phyloP scores from a whole-genome alignment of 2,888 invertebrate genomes.

The Sminthurides aquaticus region DNA sequence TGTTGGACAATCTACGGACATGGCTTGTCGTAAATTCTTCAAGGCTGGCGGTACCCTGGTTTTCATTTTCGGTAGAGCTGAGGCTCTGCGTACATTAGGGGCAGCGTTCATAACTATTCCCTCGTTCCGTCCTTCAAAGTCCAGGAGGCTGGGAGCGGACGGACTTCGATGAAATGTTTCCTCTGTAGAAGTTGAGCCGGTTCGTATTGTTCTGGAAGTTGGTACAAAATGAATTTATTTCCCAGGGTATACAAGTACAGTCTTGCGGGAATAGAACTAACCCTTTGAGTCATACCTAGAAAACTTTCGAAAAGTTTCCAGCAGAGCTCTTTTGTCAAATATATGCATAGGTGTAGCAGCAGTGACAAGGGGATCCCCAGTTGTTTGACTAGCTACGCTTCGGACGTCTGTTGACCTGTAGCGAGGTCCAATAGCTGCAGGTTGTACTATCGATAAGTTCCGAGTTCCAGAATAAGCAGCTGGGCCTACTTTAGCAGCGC shows the following conservation, averaged over 20 bases:
- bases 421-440: slow-evolving; percentile 21
- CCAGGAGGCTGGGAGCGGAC: slow-evolving; percentile 38
- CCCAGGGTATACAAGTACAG: background rate
- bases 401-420: slow-evolving; percentile 36
- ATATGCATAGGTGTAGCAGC: slow-evolving; percentile 27
- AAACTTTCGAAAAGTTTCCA: slow-evolving; percentile 42
- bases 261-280: background rate
- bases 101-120: background rate
- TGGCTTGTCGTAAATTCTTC: slow-evolving; percentile 29
- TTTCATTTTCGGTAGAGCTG: slow-evolving; percentile 35
- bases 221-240: background rate
- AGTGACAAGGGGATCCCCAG: slow-evolving; percentile 28
- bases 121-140: slow-evolving; percentile 9
- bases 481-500: slow-evolving; percentile 69
- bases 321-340: slow-evolving; percentile 39
- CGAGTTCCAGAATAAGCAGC: slow-evolving; percentile 20
- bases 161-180: slow-evolving; percentile 41
- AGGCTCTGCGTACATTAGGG: slow-evolving; percentile 23
- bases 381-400: slow-evolving; percentile 40
- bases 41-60: slow-evolving; percentile 30
- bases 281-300: slow-evolving; percentile 30
- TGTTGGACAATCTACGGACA: slow-evolving; percentile 40
- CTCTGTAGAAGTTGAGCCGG: slow-evolving; percentile 32
- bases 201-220: slow-evolving; percentile 34
- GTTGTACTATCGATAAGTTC: slow-evolving; percentile 2